A percentile compares a stretch with the other conserved stretches of the same genome.
Evolutionary conservation across 2,888 invertebrate genomes (phyloP).

Genomic region (Salticus scenicus): DNA sequence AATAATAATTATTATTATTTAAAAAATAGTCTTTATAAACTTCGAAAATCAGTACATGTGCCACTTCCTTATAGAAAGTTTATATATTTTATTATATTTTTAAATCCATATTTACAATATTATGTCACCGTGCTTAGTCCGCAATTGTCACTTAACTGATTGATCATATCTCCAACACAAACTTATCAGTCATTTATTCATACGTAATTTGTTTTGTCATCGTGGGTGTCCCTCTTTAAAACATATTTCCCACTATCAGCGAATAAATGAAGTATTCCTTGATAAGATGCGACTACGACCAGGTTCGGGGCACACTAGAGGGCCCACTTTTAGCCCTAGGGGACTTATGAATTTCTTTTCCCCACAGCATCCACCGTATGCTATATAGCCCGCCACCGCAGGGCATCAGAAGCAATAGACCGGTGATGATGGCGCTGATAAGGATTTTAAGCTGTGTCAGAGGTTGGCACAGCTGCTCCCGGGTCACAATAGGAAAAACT

Average conservation of each 20-base stretch:
- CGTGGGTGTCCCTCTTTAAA: not conserved
- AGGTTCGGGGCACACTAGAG: not conserved
- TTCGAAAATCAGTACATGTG: no score
- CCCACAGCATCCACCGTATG: slow-evolving; percentile 8
- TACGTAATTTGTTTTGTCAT: slow-evolving; percentile 9
- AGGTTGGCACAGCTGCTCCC: slow-evolving; percentile 55
- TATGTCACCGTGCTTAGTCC: no score
- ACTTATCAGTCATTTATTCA: not conserved
- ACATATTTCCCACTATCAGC: slow-evolving; percentile 10
- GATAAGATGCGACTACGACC: not conserved
- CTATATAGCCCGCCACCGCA: slow-evolving; percentile 27
- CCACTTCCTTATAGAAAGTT: no score
- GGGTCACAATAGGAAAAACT: slow-evolving; percentile 49
- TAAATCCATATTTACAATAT: no score
- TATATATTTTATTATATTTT: no score
- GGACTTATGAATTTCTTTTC: not conserved
- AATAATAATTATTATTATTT: no score
- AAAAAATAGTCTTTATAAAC: no score
- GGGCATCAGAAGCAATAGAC: slow-evolving; percentile 34
- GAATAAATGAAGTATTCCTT: not conserved
- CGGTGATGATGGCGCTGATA: slow-evolving; percentile 49
- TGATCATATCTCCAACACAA: not conserved
- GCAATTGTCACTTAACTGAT: no score
- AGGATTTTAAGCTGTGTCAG: slow-evolving; percentile 27
- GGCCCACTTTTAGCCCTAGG: not conserved